These are phyloP conservation scores for Tenthredo amoena DNA, from an alignment of 2,888 invertebrate genomes.

Conservation along the genomic window DNA sequence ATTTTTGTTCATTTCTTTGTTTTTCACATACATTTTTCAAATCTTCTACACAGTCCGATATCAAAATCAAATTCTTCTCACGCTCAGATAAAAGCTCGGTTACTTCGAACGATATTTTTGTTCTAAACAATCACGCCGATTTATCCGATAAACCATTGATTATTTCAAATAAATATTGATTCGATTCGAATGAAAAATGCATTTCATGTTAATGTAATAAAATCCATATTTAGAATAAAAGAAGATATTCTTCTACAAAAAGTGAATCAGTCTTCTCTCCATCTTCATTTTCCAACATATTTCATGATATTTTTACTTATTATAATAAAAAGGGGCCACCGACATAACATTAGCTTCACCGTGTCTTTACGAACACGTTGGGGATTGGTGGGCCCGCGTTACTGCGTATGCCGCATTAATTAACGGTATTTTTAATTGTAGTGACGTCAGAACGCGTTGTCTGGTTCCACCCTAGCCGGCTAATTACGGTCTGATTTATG, in stretches of 20 bases:
- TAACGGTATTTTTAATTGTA: slow-evolving; percentile 68
- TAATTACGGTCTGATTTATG: slow-evolving; percentile 69
- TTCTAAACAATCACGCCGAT: no score
- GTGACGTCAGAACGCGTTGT: slow-evolving; percentile 64
- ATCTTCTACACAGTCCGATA: background rate
- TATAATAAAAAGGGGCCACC: background rate
- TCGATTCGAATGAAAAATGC: no score
- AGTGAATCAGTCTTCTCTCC: background rate
- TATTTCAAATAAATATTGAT: no score
- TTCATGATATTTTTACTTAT: no score
- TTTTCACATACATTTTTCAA: background rate
- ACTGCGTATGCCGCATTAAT: slow-evolving; percentile 63
- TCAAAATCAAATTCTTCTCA: no score
- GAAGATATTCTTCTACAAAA: no score
- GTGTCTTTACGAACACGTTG: background rate
- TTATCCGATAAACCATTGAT: no score
- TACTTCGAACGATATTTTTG: no score
- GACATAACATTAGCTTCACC: background rate
- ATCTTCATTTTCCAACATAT: background rate
- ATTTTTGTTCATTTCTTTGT: background rate
- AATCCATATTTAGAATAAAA: no score
- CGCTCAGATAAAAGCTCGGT: no score
- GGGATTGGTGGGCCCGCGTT: background rate
- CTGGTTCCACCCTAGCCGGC: slow-evolving; percentile 60
- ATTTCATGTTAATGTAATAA: no score